A percentile compares a stretch with the other conserved stretches of the same genome.
phyloP scores from a whole-genome alignment of 92 coral and sea anemone genomes.

The Phenganax subtilis region DNA sequence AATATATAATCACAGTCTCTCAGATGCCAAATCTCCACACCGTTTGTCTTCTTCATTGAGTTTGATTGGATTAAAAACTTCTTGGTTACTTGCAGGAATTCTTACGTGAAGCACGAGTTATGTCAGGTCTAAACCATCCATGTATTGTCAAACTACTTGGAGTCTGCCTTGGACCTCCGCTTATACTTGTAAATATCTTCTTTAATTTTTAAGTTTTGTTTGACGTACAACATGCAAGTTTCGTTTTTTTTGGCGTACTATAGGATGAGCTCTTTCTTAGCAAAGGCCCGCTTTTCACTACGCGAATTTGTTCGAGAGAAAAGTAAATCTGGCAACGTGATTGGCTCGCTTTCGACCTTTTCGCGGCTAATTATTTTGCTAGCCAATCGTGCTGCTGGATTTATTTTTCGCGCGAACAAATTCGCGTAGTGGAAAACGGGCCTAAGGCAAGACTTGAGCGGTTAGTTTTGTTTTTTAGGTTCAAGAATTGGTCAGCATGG shows the following conservation, averaged over 20 bases:
- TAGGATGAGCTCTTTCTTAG: background rate
- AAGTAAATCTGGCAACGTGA: too few species aligned
- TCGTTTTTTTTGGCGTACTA: background rate
- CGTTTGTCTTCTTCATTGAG: too few species aligned
- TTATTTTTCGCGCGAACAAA: too few species aligned
- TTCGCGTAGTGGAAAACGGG: too few species aligned
- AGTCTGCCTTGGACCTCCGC: conserved; percentile 98
- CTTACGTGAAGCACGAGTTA: conserved; percentile 90
- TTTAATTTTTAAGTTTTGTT: background rate
- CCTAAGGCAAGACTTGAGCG: background rate
- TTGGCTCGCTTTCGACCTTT: too few species aligned
- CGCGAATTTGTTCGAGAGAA: too few species aligned
- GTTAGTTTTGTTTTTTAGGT: conserved; percentile 47
- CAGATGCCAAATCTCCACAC: too few species aligned
- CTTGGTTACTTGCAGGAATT: conserved; percentile 60
- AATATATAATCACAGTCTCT: too few species aligned
- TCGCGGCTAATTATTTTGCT: too few species aligned
- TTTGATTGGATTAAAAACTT: background rate
- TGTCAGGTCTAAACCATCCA: conserved; percentile 93
- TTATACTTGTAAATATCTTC: conserved; percentile 67
- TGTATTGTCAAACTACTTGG: conserved; percentile 93
- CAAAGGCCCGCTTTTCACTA: too few species aligned
- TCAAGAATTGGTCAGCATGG: conserved; percentile 93
- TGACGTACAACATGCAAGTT: background rate
- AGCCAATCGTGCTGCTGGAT: too few species aligned